These are phyloP conservation scores for Alectoris magna DNA, from an alignment of 2,797 vertebrate genomes.

Conservation along the genomic window DNA sequence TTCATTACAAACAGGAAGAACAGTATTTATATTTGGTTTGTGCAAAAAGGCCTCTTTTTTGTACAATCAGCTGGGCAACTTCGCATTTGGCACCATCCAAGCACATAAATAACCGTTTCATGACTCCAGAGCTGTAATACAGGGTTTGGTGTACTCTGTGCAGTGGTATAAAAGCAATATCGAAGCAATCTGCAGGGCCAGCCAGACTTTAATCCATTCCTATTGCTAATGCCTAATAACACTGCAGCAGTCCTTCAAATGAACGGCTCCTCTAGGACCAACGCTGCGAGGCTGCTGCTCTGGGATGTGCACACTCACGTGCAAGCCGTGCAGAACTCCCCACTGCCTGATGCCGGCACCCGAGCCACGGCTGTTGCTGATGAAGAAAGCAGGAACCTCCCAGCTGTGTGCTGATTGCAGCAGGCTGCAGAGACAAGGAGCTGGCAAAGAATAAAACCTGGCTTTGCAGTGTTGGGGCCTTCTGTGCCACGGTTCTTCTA, in stretches of 20 bases:
- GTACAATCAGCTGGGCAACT: neutral
- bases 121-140: neutral
- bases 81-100: neutral
- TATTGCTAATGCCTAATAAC: neutral
- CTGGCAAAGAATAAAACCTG: neutral
- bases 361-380: neutral
- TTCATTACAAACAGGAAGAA: neutral
- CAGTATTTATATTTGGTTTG: neutral
- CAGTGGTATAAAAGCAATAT: neutral
- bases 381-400: neutral
- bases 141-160: neutral
- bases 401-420: neutral
- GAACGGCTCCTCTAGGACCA: neutral
- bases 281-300: neutral
- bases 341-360: neutral
- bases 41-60: neutral
- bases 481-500: neutral
- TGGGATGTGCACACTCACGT: neutral
- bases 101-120: neutral
- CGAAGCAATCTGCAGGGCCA: neutral
- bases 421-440: neutral
- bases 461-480: neutral
- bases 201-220: neutral
- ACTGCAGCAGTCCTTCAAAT: neutral
- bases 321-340: neutral